phyloP scores from a whole-genome alignment of 1,140 invertebrate genomes.

The Pissodes strobi region DNA sequence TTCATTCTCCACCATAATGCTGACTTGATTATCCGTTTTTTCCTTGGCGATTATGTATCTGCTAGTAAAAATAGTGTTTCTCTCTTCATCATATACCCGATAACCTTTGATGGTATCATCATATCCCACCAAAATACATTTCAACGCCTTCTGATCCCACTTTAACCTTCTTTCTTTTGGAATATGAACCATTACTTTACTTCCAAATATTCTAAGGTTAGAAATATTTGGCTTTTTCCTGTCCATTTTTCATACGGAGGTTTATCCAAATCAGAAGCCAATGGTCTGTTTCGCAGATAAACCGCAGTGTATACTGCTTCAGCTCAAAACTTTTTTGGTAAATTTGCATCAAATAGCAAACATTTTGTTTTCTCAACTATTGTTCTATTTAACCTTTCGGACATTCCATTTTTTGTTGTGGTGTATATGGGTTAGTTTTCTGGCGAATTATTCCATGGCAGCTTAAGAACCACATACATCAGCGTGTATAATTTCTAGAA shows the following conservation, averaged over 20 bases:
- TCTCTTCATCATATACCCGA: too few relatives aligned
- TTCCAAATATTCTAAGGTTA: conserved; percentile 48
- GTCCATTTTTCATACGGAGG: conserved; percentile 44
- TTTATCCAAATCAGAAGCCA: conserved; percentile 22
- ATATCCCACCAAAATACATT: conserved; percentile 49
- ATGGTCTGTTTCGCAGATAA: conserved; percentile 56
- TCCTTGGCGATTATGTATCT: too few relatives aligned
- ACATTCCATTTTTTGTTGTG: conserved; percentile 56
- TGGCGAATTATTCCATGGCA: conserved; percentile 29
- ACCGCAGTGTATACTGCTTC: conserved; percentile 56
- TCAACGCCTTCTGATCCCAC: conserved; percentile 46
- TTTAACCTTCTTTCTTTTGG: conserved; percentile 45
- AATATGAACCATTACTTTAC: conserved; percentile 47
- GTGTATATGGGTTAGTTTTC: conserved; percentile 42
- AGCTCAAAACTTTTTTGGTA: conserved; percentile 53
- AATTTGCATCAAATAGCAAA: conserved; percentile 49
- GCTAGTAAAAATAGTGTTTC: too few relatives aligned
- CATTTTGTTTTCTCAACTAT: conserved; percentile 52
- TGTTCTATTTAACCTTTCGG: conserved; percentile 55
- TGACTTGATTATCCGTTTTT: too few relatives aligned
- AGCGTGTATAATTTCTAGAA: conserved; percentile 51
- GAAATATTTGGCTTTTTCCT: conserved; percentile 43
- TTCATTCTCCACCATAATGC: too few relatives aligned
- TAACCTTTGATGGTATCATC: conserved; percentile 42
- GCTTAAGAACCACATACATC: conserved; percentile 47